Conservation (phyloP, 2,113 vertebrate species). For the Sminthopsis crassicaudata region DNA sequence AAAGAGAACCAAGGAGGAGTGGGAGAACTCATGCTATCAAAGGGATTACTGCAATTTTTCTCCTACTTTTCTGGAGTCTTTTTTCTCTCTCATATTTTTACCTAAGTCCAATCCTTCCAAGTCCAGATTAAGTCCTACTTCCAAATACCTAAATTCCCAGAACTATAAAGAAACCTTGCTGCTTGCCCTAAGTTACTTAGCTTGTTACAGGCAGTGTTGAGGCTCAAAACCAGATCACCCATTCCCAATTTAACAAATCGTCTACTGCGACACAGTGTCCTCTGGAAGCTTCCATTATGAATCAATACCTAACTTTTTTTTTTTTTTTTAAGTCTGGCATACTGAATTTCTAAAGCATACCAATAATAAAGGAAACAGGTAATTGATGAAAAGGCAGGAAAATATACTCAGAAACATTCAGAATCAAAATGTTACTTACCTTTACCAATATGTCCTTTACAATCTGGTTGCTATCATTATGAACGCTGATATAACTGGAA, state of each 20-base stretch:
- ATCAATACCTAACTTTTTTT: neutral
- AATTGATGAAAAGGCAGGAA: neutral
- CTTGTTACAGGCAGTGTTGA: neutral
- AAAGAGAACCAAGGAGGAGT: neutral
- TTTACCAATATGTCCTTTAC: constrained; percentile 98
- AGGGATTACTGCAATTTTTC: neutral
- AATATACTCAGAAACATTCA: neutral
- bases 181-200: neutral
- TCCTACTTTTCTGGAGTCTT: neutral
- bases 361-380: neutral
- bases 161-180: neutral
- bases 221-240: neutral
- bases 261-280: neutral
- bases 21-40: neutral
- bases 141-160: neutral
- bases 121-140: neutral
- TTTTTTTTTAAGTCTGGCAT: neutral
- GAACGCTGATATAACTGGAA: constrained; percentile 99
- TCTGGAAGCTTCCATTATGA: neutral
- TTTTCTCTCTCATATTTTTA: neutral
- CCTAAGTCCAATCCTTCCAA: neutral
- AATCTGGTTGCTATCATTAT: constrained; percentile 96
- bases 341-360: constrained; percentile 10
- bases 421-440: constrained; percentile 83
- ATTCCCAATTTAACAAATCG: neutral